Evolutionary conservation across 2,113 vertebrate genomes (phyloP).

Genomic region (Heterotilapia buettikoferi): DNA sequence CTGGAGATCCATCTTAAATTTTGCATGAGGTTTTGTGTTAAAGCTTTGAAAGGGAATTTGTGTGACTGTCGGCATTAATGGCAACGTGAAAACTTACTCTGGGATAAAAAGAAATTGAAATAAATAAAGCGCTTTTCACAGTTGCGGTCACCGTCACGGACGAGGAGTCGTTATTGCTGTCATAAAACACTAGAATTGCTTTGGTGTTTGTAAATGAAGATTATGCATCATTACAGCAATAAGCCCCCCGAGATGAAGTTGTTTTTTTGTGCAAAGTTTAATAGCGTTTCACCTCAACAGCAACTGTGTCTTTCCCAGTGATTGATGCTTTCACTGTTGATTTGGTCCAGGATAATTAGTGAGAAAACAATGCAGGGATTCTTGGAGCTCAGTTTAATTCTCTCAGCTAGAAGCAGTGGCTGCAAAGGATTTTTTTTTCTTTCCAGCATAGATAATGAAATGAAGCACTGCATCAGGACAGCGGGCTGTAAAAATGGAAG

Average conservation of each 20-base stretch:
- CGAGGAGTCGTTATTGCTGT: neutral
- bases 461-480: neutral
- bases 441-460: neutral
- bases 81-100: neutral
- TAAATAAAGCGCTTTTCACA: neutral
- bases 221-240: conserved; percentile 7
- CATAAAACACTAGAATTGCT: conserved; percentile 4
- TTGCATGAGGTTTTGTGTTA: conserved; percentile 11
- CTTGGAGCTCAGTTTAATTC: conserved; percentile 27
- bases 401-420: neutral
- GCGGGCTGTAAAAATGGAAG: neutral
- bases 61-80: neutral
- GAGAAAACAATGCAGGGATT: conserved; percentile 12
- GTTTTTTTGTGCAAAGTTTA: conserved; percentile 2
- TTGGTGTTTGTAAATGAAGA: conserved; percentile 20
- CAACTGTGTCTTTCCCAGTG: neutral
- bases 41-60: conserved; percentile 13
- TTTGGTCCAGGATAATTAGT: conserved; percentile 31
- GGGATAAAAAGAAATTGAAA: neutral
- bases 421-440: neutral
- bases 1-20: conserved; percentile 14
- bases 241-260: neutral
- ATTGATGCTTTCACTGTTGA: conserved; percentile 36
- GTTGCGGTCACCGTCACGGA: neutral
- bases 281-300: conserved; percentile 13